A percentile compares a stretch with the other conserved stretches of the same genome.
Conservation (phyloP, 1,140 invertebrate genomes). For the Andrena cerasifolii region DNA sequence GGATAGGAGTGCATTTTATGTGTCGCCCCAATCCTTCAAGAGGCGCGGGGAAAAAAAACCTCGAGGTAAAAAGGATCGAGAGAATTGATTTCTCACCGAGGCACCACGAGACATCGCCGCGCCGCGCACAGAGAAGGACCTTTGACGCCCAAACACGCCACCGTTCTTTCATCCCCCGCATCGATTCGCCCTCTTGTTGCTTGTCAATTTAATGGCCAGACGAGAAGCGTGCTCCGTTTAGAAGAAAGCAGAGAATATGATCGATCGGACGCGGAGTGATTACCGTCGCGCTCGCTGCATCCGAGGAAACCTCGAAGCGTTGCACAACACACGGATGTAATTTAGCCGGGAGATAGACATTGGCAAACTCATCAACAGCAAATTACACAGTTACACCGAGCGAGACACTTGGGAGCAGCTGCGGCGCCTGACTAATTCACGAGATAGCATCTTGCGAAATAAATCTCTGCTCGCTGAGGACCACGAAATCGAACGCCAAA, state of each 20-base stretch:
- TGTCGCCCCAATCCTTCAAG: constrained; percentile 34
- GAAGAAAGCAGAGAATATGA: neutral
- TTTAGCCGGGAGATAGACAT: neutral
- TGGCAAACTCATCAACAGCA: constrained; percentile 35
- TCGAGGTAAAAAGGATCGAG: neutral
- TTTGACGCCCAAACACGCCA: constrained; percentile 13
- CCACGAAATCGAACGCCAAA: constrained; percentile 14
- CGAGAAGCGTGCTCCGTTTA: no score
- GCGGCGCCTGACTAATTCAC: neutral
- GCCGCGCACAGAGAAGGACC: constrained; percentile 12
- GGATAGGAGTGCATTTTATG: constrained; percentile 57
- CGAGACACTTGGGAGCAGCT: constrained; percentile 13
- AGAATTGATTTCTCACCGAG: constrained; percentile 34
- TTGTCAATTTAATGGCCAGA: neutral
- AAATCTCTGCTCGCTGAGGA: constrained; percentile 2
- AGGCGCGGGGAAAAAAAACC: constrained; percentile 10
- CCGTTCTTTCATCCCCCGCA: neutral
- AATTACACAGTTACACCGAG: constrained; percentile 26
- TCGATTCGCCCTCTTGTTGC: neutral
- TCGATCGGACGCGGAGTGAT: no score
- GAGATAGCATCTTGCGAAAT: constrained; percentile 31
- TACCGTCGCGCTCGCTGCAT: no score
- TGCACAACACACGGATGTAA: neutral
- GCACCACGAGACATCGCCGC: neutral
- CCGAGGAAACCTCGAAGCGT: no score